Conservation (phyloP, 2,113 vertebrate genomes). For the Cepphus grylle region DNA sequence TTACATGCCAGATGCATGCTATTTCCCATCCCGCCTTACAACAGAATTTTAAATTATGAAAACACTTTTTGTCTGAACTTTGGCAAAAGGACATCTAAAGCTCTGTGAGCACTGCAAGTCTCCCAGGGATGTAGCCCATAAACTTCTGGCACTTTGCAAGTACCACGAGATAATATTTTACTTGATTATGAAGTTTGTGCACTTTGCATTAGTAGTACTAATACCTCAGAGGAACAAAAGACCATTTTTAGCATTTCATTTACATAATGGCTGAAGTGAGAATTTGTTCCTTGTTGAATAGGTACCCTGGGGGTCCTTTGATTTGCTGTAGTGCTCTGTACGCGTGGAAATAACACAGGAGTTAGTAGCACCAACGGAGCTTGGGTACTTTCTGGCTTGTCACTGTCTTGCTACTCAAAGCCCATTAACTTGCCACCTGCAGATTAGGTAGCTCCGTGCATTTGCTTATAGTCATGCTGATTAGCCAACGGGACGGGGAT, state of each 20-base stretch:
- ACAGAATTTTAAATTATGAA: constrained; percentile 8
- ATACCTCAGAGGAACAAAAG: constrained; percentile 32
- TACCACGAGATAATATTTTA: constrained; percentile 1
- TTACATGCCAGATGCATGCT: constrained; percentile 8
- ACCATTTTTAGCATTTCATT: constrained; percentile 52
- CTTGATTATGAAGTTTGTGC: constrained; percentile 13
- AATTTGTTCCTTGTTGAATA: constrained; percentile 30
- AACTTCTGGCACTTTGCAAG: constrained; percentile 7
- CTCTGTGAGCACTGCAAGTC: background rate
- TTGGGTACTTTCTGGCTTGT: background rate
- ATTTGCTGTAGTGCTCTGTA: background rate
- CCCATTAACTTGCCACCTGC: no score
- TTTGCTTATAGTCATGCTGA: background rate
- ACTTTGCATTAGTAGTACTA: background rate
- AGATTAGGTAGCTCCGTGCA: no score
- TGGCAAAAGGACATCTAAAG: background rate
- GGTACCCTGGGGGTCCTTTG: constrained; percentile 10
- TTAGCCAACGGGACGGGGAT: background rate
- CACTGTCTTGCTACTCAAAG: no score
- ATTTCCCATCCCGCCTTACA: background rate
- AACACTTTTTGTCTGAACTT: background rate
- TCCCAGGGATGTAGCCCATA: background rate
- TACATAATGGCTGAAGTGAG: constrained; percentile 48
- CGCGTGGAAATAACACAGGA: background rate
- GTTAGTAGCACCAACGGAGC: background rate